These are phyloP conservation scores for Scaptomyza montana DNA, from an alignment of 1,140 invertebrate genomes.

Conservation along the genomic window DNA sequence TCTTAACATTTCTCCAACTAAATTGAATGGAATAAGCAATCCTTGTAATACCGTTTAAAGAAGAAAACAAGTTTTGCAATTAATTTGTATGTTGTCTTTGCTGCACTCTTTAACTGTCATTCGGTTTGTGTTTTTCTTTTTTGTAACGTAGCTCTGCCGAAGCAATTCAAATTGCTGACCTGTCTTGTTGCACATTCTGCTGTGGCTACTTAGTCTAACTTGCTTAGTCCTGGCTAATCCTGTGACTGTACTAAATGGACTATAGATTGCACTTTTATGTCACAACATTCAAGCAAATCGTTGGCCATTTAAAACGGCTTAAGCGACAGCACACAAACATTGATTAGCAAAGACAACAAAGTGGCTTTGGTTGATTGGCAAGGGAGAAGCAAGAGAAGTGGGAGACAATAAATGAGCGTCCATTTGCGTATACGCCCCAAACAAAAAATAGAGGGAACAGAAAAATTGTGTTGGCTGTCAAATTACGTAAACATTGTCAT, in stretches of 20 bases:
- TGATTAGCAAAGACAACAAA: conserved; percentile 37
- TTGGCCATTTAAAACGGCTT: conserved; percentile 72
- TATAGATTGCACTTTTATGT: conserved; percentile 79
- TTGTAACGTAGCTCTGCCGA: not conserved
- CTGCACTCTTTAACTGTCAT: not conserved
- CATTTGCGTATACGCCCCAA: conserved; percentile 57
- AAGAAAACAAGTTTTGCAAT: not conserved
- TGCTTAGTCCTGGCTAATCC: conserved; percentile 49
- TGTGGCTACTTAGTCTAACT: conserved; percentile 58
- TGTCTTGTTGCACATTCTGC: conserved; percentile 34
- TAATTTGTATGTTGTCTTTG: not conserved
- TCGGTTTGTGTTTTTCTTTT: not conserved
- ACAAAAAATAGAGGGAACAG: conserved; percentile 32
- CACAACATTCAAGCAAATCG: conserved; percentile 75
- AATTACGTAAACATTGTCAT: conserved; percentile 82
- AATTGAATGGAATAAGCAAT: conserved; percentile 3
- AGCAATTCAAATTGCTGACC: conserved; percentile 9
- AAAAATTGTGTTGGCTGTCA: conserved; percentile 75
- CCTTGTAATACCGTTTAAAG: not conserved
- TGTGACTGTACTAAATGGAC: conserved; percentile 49
- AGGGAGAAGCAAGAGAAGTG: not conserved
- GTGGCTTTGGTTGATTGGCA: conserved; percentile 40
- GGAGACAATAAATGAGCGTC: conserved; percentile 67
- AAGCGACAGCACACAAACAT: conserved; percentile 49
- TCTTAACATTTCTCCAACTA: not conserved